Evolutionary conservation across 2,888 invertebrate species (phyloP), one percentile per base, ranked within the genome.

Genomic region (Luperina nickerlii): DNA sequence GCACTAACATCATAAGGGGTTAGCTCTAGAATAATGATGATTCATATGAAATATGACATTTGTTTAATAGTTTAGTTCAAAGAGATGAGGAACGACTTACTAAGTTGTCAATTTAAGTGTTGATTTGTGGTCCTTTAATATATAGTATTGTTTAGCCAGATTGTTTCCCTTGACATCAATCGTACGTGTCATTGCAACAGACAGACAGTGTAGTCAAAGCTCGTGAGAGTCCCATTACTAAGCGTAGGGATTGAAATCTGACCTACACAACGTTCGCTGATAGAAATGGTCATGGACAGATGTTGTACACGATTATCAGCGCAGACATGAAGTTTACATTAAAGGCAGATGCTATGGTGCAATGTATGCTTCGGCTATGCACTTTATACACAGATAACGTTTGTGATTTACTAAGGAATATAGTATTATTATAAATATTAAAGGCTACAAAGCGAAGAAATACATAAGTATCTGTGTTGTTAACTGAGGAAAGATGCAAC

Each of bases 161-260:
- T 65, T 54, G 60, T 63, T 78, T 66, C 6, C 18, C 51, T 48
- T 51, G 63, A 73, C n/a, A 75, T 67, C 18, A 77, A 74, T 73
- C 38, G 68, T 83, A 38, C 79, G 32, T 67, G 69, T 80, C 60
- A 71, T 48, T 73, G 70, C 24, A 70, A 77, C 62, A 74, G 62
- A n/a, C 75, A 78, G 82, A 77, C 75, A 77, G 76, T 74, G 68
- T 66, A 70, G 76, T 76, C 75, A 63, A 80, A 78, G 68, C 77
- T 85, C 66, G 74, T 79, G 86, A 66, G 68, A 74, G 62, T 86
- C 71, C 75, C 79, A 65, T 86, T 76, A 72, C 76, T 79, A 73
- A 76, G 62, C 45, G 73, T 57, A 65, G 51, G 86, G 76, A 79
- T 82, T 82, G 82, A 86, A 86, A 86, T 86, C 84, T 82, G 84